phyloP scores from a whole-genome alignment of 2,797 vertebrate genomes.

The Benthosema pterotum region DNA sequence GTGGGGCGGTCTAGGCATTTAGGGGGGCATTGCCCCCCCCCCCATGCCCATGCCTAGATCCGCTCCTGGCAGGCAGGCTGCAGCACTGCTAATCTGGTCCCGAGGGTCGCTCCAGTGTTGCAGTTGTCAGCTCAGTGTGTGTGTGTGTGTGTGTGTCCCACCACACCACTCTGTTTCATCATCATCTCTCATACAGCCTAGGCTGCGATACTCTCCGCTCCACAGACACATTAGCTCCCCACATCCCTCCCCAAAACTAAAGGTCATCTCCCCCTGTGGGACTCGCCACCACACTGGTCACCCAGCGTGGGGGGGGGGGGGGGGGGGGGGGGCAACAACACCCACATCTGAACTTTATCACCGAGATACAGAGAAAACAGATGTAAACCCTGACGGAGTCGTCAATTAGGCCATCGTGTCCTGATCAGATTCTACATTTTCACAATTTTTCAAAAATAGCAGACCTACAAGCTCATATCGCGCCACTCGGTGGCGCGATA shows the following conservation, averaged over 20 bases:
- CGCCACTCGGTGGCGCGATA: too few relatives aligned
- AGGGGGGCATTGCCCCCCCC: too few relatives aligned
- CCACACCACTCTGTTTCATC: conserved; percentile 48
- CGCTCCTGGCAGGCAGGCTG: too few relatives aligned
- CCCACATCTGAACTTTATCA: conserved; percentile 8
- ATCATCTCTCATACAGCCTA: conserved; percentile 23
- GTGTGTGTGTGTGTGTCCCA: too few relatives aligned
- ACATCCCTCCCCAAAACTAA: conserved; percentile 34
- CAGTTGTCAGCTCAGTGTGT: conserved; percentile 45
- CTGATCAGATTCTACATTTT: too few relatives aligned
- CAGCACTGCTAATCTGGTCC: conserved; percentile 56
- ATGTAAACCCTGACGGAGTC: conserved; percentile 31
- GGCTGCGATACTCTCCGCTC: conserved; percentile 40
- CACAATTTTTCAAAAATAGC: too few relatives aligned
- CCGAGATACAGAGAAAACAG: conserved; percentile 4
- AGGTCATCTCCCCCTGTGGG: conserved; percentile 41
- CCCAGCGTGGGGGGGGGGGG: conserved; percentile 7
- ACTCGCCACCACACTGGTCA: conserved; percentile 2
- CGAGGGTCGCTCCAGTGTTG: conserved; percentile 39
- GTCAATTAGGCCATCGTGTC: conserved; percentile 3
- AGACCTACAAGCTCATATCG: too few relatives aligned
- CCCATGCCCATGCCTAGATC: too few relatives aligned
- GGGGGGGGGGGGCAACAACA: too few relatives aligned
- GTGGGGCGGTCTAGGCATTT: too few relatives aligned
- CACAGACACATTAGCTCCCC: conserved; percentile 52